Evolutionary conservation across 2,888 invertebrate species (phyloP).

Genomic region (Philaethria dido): DNA sequence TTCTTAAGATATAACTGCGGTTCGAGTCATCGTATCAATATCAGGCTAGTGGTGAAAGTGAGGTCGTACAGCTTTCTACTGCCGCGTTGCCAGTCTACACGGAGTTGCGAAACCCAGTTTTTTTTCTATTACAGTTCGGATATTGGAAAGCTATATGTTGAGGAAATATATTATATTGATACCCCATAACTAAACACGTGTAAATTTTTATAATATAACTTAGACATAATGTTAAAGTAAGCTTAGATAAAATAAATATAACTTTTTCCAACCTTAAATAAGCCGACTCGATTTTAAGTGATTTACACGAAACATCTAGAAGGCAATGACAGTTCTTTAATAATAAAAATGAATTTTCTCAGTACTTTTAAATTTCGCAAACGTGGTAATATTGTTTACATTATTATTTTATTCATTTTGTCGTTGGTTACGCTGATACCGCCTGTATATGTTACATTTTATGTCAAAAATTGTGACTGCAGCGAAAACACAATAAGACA

Average conservation of each 20-base stretch:
- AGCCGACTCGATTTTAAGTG: background rate
- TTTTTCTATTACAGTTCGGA: slow-evolving; percentile 39
- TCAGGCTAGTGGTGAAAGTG: slow-evolving; percentile 73
- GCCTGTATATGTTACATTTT: slow-evolving; percentile 64
- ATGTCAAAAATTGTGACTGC: slow-evolving; percentile 51
- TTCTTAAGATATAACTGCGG: slow-evolving; percentile 24
- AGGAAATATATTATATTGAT: background rate
- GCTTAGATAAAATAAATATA: too few relatives aligned
- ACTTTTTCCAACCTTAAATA: too few relatives aligned
- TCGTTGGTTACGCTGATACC: slow-evolving; percentile 60
- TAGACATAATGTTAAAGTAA: too few relatives aligned
- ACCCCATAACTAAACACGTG: too few relatives aligned
- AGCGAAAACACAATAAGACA: slow-evolving; percentile 60
- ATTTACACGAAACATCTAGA: slow-evolving; percentile 19
- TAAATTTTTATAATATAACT: too few relatives aligned
- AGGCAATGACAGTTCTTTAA: slow-evolving; percentile 11
- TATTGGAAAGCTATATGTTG: slow-evolving; percentile 39
- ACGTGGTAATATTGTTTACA: slow-evolving; percentile 48
- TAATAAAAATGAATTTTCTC: slow-evolving; percentile 41
- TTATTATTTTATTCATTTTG: slow-evolving; percentile 57
- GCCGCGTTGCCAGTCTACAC: slow-evolving; percentile 49
- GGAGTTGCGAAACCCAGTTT: slow-evolving; percentile 70
- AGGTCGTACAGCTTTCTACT: slow-evolving; percentile 80
- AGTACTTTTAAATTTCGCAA: slow-evolving; percentile 35
- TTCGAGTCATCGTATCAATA: slow-evolving; percentile 37